A percentile compares a stretch with the other conserved stretches of the same genome.
Conservation (phyloP, 2,113 vertebrate species). For the Prunella fulvescens region DNA sequence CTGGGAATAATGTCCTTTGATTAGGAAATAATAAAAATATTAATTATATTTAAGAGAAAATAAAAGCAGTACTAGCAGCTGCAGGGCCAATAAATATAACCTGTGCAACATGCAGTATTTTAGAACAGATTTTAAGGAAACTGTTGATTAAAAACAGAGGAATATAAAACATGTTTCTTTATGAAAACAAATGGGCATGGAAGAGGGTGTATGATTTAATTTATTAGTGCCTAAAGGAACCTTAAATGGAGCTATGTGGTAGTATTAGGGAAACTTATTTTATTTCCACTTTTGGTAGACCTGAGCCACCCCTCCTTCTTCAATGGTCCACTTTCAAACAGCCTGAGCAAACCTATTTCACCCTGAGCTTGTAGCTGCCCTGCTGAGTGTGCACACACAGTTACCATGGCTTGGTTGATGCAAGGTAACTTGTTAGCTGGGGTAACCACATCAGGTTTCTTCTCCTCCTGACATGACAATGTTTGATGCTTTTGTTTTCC, state of each 20-base stretch:
- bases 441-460: not conserved
- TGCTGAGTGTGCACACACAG: not conserved
- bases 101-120: not conserved
- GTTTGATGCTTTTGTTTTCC: slow-evolving; percentile 29
- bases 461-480: not conserved
- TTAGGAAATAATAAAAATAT: not conserved
- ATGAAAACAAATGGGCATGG: not conserved
- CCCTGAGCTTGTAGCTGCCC: not conserved
- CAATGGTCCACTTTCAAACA: not conserved
- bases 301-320: not conserved
- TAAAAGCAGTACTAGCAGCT: not conserved
- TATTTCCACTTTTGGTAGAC: not conserved
- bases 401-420: not conserved
- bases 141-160: not conserved
- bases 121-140: not conserved
- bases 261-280: not conserved
- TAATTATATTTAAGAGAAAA: not conserved
- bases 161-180: not conserved
- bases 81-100: not conserved
- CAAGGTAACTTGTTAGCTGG: not conserved
- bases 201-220: not conserved
- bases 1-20: not conserved
- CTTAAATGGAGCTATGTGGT: not conserved
- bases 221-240: not conserved
- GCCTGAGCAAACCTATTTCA: not conserved